A percentile compares a stretch with the other conserved stretches of the same genome.
Evolutionary conservation across 2,888 invertebrate genomes (phyloP).

Genomic region (Strigamia transsilvanica): DNA sequence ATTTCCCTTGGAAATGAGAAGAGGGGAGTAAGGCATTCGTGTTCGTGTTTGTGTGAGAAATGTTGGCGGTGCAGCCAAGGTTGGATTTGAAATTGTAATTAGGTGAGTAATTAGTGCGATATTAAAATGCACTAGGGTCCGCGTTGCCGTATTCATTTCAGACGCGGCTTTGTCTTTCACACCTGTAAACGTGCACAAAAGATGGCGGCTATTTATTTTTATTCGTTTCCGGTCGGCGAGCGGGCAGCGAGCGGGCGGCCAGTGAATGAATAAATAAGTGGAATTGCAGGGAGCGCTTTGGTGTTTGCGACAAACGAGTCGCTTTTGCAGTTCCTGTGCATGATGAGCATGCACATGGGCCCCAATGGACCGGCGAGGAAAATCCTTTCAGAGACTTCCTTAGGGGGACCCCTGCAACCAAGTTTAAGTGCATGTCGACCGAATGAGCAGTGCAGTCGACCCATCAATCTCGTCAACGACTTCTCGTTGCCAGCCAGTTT

Average conservation of each 20-base stretch:
- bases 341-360: slow-evolving; percentile 7
- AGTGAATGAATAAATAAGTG: no score
- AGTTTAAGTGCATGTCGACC: slow-evolving; percentile 21
- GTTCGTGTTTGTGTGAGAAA: neutral
- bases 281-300: neutral
- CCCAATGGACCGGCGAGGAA: neutral
- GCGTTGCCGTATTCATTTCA: neutral
- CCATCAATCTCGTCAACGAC: slow-evolving; percentile 35
- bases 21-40: neutral
- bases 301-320: neutral
- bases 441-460: neutral
- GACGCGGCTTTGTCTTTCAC: neutral
- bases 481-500: neutral
- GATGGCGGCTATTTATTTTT: no score
- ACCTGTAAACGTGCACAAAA: neutral
- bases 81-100: slow-evolving; percentile 30
- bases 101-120: slow-evolving; percentile 26
- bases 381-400: slow-evolving; percentile 15
- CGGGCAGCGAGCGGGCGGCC: no score
- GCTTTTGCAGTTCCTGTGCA: slow-evolving; percentile 12
- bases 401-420: slow-evolving; percentile 14
- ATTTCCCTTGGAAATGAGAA: neutral
- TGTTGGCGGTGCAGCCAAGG: neutral
- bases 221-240: no score
- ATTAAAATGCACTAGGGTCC: slow-evolving; percentile 7